phyloP scores from a whole-genome alignment of 2,888 invertebrate species.

The Aradus depressus region DNA sequence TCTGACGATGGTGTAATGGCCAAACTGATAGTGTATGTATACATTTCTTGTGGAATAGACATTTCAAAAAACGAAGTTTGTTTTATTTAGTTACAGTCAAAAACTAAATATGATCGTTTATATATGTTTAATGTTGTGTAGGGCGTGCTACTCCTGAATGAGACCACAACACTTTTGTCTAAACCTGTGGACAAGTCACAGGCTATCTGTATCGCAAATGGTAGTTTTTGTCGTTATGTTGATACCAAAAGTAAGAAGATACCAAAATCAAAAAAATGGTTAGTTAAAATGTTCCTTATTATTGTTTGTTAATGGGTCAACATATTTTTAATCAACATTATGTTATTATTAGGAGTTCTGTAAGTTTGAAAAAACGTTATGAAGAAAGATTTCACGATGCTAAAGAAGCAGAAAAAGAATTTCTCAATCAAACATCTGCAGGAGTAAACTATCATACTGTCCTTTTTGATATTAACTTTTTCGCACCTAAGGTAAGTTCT shows the following conservation, averaged over 20 bases:
- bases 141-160: conserved; percentile 40
- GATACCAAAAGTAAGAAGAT: conserved; percentile 3
- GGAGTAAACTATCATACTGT: conserved; percentile 6
- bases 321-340: not conserved
- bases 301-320: too few species aligned
- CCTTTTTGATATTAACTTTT: conserved; percentile 33
- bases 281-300: too few species aligned
- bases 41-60: too few species aligned
- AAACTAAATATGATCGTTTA: too few species aligned
- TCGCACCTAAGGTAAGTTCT: conserved; percentile 32
- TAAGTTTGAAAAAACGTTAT: not conserved
- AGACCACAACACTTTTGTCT: conserved; percentile 37
- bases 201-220: conserved; percentile 41
- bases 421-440: conserved; percentile 13
- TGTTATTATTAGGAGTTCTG: too few species aligned
- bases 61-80: too few species aligned
- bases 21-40: too few species aligned
- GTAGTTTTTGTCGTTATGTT: conserved; percentile 36
- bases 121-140: too few species aligned
- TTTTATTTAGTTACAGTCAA: too few species aligned
- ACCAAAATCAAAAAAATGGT: conserved; percentile 16
- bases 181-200: conserved; percentile 40
- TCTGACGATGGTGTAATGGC: too few species aligned
- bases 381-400: conserved; percentile 1
- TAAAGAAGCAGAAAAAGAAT: conserved; percentile 26